phyloP scores from a whole-genome alignment of 2,797 vertebrate species.

The Cryptoprocta ferox region DNA sequence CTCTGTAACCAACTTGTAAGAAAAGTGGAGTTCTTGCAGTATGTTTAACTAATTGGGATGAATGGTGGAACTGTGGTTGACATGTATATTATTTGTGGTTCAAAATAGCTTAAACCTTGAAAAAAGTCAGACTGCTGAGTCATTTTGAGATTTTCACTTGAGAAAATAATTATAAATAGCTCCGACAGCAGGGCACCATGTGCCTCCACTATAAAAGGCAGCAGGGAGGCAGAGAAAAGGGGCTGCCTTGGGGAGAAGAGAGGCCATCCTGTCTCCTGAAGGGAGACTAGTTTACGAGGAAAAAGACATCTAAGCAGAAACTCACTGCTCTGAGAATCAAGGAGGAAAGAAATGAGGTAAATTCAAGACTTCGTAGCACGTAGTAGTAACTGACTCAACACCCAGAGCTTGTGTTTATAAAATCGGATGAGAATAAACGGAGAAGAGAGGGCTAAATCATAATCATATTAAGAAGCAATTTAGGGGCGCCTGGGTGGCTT shows the following conservation, averaged over 20 bases:
- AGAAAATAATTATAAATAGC: conserved; percentile 75
- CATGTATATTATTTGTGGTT: conserved; percentile 43
- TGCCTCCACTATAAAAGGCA: conserved; percentile 57
- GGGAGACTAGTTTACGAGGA: not conserved
- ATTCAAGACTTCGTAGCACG: not conserved
- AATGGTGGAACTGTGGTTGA: not conserved
- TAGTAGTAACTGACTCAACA: not conserved
- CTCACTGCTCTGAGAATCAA: not conserved
- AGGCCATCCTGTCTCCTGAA: not conserved
- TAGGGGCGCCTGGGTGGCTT: too few species aligned
- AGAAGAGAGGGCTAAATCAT: not conserved
- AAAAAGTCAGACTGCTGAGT: conserved; percentile 64
- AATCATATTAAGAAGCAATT: not conserved
- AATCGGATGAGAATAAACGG: not conserved
- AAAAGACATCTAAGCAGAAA: not conserved
- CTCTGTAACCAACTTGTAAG: not conserved
- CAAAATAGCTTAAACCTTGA: conserved; percentile 47
- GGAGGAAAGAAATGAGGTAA: not conserved
- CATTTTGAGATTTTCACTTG: conserved; percentile 66
- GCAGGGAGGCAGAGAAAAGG: not conserved
- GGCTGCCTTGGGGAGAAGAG: not conserved
- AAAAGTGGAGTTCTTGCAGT: not conserved
- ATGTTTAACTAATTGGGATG: conserved; percentile 37
- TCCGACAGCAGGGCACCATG: conserved; percentile 53
- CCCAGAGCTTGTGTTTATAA: not conserved